These are phyloP conservation scores for Pseudoatta argentina DNA, from an alignment of 1,140 invertebrate species.

Conservation along the genomic window DNA sequence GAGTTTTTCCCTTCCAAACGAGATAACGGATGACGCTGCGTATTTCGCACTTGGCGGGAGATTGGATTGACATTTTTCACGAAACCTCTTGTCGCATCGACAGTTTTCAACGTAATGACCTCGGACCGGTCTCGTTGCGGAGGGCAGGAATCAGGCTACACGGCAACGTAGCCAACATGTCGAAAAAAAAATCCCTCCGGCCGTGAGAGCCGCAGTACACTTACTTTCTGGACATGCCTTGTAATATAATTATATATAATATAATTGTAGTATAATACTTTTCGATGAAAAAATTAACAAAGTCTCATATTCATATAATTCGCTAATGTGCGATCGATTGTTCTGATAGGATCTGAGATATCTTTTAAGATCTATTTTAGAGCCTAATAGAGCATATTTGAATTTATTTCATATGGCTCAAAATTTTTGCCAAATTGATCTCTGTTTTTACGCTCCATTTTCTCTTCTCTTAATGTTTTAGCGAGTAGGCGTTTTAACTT, in stretches of 20 bases:
- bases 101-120: too few relatives aligned
- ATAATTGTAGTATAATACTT: background rate
- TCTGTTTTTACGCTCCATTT: slow-evolving; percentile 58
- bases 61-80: too few relatives aligned
- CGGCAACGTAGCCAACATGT: too few relatives aligned
- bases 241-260: background rate
- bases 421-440: slow-evolving; percentile 47
- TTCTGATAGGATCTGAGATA: background rate
- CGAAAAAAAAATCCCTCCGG: too few relatives aligned
- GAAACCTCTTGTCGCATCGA: too few relatives aligned
- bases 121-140: too few relatives aligned
- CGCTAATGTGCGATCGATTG: slow-evolving; percentile 4
- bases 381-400: background rate
- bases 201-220: too few relatives aligned
- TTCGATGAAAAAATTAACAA: background rate
- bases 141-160: too few relatives aligned
- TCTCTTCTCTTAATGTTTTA: slow-evolving; percentile 69
- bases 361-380: slow-evolving; percentile 11
- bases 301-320: background rate
- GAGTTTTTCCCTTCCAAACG: too few relatives aligned
- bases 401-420: slow-evolving; percentile 36
- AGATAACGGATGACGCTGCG: too few relatives aligned
- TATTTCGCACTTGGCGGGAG: too few relatives aligned
- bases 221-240: too few relatives aligned
- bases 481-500: slow-evolving; percentile 33